Conservation (phyloP, 2,113 vertebrate species). For the Sceloporus undulatus region DNA sequence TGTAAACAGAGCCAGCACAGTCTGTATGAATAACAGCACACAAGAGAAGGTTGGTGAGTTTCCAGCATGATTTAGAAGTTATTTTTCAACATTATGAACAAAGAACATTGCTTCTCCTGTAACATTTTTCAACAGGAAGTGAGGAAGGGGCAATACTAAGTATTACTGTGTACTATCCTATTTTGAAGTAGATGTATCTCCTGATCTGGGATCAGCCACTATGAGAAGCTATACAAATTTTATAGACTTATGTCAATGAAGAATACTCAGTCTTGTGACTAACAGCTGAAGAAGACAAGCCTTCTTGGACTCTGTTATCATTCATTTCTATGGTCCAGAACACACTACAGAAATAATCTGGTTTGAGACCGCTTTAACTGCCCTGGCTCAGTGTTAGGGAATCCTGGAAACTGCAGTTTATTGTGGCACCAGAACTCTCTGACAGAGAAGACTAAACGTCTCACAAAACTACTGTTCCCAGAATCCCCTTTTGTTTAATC, state of each 20-base stretch:
- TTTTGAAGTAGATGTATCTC: background rate
- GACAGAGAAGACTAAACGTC: no score
- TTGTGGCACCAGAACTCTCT: no score
- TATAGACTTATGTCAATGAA: background rate
- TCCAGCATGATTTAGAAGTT: background rate
- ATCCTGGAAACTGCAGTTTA: no score
- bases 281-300: background rate
- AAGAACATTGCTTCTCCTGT: background rate
- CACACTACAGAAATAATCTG: no score
- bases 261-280: background rate
- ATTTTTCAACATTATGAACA: background rate
- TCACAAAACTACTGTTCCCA: no score
- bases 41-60: background rate
- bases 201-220: background rate
- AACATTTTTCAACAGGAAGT: background rate
- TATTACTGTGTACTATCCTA: background rate
- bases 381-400: no score
- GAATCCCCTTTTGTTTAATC: background rate
- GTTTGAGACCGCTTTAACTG: no score
- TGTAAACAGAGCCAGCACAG: background rate
- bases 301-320: background rate
- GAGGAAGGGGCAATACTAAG: background rate
- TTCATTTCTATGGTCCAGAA: no score
- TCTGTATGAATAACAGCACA: background rate
- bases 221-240: background rate